Evolutionary conservation across 2,888 invertebrate species (phyloP), one percentile per base, ranked within the genome.

Genomic region (Caenorhabditis macrosperma): DNA sequence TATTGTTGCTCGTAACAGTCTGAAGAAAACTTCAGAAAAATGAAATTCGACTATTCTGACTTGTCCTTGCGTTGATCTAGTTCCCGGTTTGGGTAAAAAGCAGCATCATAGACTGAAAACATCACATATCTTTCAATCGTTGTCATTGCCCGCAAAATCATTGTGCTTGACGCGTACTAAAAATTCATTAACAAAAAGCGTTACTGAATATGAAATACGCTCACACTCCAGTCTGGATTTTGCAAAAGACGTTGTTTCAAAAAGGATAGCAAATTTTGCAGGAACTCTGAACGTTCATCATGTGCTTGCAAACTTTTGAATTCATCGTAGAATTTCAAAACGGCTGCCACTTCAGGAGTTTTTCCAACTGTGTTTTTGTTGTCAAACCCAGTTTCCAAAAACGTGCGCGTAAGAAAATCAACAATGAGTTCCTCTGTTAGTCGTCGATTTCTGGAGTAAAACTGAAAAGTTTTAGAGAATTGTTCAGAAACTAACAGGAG

Each of bases 1-100:
- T 24, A 79, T 72, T 12, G 71, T 74, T 12, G n/a, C 35, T 20
- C 55, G 61, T 3, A 81, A 24, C 3, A 81, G 26, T n/a, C 76
- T 76, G 33, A 55, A n/a, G n/a, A n/a, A 61, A 52, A 30, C 9
- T n/a, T 44, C 22, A 52, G 33, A 33, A 33, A 33, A 5, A 33
- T 9, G 33, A 33, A 61, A 44, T 26, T 66, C 2, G 2, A 54
- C 46, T 6, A 20, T 54, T 93, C 94, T 93, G 90, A 95, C 95
- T 94, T 94, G 91, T 98, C 98, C 78, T 97, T 92, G 26, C 95
- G 94, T 81, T 95, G 93, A 92, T 99, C 98, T 0, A 95, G 96
- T 91, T 98, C 98, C 3, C 96, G 96, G 91, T 98, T 97, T 6
- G 98, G 98, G 92, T 96, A 97, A 91, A 99, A 93, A 57, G 97